Percentiles rank a stretch among this genome's conserved stretches.
phyloP scores from a whole-genome alignment of 2,113 vertebrate genomes.

The Equus quagga region DNA sequence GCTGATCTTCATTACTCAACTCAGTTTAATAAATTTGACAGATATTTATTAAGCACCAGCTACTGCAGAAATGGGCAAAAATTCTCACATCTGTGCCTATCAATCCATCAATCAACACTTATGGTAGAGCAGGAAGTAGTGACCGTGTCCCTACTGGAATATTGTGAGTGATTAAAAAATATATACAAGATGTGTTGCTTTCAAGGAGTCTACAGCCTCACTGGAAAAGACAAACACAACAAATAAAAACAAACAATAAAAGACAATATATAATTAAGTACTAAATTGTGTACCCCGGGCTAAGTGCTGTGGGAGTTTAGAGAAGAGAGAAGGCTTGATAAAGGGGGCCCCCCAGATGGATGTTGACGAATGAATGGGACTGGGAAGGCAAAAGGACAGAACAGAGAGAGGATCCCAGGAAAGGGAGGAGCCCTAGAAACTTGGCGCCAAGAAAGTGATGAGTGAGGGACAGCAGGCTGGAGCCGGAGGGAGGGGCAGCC shows the following conservation, averaged over 20 bases:
- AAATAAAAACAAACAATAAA: conserved; percentile 61
- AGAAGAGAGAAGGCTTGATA: conserved; percentile 33
- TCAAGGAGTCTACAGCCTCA: conserved; percentile 17
- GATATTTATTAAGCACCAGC: conserved; percentile 38
- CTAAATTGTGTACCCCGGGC: conserved; percentile 7
- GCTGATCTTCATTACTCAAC: conserved; percentile 1
- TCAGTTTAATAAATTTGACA: conserved; percentile 54
- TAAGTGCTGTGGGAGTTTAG: conserved; percentile 58
- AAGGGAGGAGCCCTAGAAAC: background rate
- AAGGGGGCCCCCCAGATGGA: background rate
- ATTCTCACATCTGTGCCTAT: conserved; percentile 32
- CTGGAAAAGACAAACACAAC: conserved; percentile 43
- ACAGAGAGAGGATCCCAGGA: background rate
- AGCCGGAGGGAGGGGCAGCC: background rate
- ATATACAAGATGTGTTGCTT: background rate
- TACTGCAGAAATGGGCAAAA: background rate
- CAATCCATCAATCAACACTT: conserved; percentile 8
- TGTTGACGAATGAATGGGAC: background rate
- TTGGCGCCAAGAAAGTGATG: background rate
- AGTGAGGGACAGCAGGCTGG: background rate
- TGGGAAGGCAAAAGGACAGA: background rate
- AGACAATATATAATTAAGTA: conserved; percentile 58
- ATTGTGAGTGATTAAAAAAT: background rate
- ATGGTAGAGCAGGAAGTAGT: background rate
- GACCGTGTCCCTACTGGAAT: background rate